Conservation (phyloP, 2,888 invertebrate species). For the Eupithecia insigniata region DNA sequence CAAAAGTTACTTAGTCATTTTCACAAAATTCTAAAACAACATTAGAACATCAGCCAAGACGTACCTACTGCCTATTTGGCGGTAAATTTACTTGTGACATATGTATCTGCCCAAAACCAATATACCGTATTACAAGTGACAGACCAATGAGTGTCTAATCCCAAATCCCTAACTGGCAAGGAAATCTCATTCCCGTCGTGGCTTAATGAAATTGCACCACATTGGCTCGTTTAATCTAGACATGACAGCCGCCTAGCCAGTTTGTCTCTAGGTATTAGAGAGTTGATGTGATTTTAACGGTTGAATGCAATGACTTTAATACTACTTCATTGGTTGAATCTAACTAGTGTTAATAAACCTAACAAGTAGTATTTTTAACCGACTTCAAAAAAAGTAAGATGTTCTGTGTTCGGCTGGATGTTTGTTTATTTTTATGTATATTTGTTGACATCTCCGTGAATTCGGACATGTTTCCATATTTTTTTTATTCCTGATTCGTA, state of each 20-base stretch:
- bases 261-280: slow-evolving; percentile 20
- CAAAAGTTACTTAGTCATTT: too few species aligned
- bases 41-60: too few species aligned
- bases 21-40: too few species aligned
- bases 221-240: slow-evolving; percentile 50
- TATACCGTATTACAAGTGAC: background rate
- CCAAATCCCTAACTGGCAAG: slow-evolving; percentile 24
- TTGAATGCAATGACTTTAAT: background rate
- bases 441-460: too few species aligned
- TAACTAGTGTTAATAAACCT: background rate
- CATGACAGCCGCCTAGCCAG: slow-evolving; percentile 43
- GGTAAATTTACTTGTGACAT: background rate
- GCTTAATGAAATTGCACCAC: slow-evolving; percentile 50
- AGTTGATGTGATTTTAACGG: slow-evolving; percentile 16
- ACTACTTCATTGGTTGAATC: background rate
- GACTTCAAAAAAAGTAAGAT: background rate
- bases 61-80: background rate
- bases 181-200: slow-evolving; percentile 42
- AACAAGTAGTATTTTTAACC: background rate
- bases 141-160: slow-evolving; percentile 16
- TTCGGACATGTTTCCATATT: too few species aligned
- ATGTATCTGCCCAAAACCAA: background rate
- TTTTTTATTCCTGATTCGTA: too few species aligned
- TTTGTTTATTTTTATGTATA: too few species aligned
- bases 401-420: too few species aligned